Base-by-base conservation (phyloP, 2,888 invertebrate genomes). In the Tillus elongatus region DNA sequence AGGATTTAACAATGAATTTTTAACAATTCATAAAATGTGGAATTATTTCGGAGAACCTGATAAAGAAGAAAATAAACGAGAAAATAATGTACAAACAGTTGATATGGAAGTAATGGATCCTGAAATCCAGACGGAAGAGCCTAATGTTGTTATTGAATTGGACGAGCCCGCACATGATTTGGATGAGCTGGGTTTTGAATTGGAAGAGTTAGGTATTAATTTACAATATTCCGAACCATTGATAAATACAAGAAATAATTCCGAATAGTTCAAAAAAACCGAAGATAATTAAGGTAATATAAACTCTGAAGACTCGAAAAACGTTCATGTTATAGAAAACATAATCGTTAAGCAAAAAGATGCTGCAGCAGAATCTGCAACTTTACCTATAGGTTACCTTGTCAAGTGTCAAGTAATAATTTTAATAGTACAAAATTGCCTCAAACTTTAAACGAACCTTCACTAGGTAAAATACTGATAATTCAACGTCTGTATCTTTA, bases 1-100 rank as follows among this genome's bases (percentile, higher is more conserved):
- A 42, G 37, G 31, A 42, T 37, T 39, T 35, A 36, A 33, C 30
- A 34, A 37, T 34, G 36, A 39, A 31, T 43, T 43, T 16, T 35
- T 40, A 35, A 33, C 30, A 35, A 35, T 40, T 16, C 37, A 40
- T 33, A 15, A 35, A 34, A 38, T 40, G 15, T 38, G 38, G 42
- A 35, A 30, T 16, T 40, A 37, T 26, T 42, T 42, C 24, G 30
- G 39, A 32, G 35, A 42, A 31, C 31, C 31, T 33, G 13, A 33
- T 33, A 24, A 4, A 12, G 19, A 33, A 33, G 11, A 19, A 33
- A 12, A 15, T 6, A 16, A n/a, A n/a, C n/a, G 8, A 15, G 32
- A 9, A 15, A 14, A 9, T 32, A 12, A 15, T 6, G 15, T 13
- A 4, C 13, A 6, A 14, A 8, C 30, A 32, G 15, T 32, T 14